Conservation (phyloP, 1,140 invertebrate species). For the Drosophila repletoides region DNA sequence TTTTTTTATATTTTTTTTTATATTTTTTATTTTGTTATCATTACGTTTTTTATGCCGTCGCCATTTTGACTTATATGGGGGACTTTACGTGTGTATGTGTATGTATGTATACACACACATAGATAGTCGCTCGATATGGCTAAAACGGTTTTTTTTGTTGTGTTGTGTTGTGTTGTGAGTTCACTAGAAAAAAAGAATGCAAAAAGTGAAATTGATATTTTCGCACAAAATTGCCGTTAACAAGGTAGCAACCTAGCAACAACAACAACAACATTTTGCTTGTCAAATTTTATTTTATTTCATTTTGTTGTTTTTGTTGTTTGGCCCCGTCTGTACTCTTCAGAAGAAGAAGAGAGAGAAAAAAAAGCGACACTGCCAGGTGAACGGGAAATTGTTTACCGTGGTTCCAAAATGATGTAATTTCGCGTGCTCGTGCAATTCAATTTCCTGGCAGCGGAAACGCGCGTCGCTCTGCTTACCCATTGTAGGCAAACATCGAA, state of each 20-base stretch:
- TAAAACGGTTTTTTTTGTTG: slow-evolving; percentile 3
- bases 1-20: slow-evolving; percentile 48
- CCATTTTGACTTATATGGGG: slow-evolving; percentile 27
- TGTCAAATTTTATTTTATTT: slow-evolving; percentile 62
- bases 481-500: slow-evolving; percentile 60
- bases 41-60: slow-evolving; percentile 30
- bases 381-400: slow-evolving; percentile 80
- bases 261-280: slow-evolving; percentile 57
- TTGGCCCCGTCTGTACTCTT: neutral
- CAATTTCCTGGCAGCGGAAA: slow-evolving; percentile 80
- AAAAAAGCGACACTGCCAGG: slow-evolving; percentile 48
- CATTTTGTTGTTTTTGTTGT: neutral
- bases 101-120: slow-evolving; percentile 3
- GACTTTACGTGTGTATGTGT: neutral
- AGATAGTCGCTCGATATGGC: slow-evolving; percentile 10
- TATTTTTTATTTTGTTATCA: slow-evolving; percentile 3
- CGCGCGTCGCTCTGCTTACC: slow-evolving; percentile 84
- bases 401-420: slow-evolving; percentile 81
- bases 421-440: slow-evolving; percentile 81
- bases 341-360: no score
- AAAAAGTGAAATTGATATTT: slow-evolving; percentile 77
- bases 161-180: slow-evolving; percentile 11
- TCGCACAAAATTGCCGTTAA: slow-evolving; percentile 71
- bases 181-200: slow-evolving; percentile 23
- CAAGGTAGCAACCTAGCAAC: slow-evolving; percentile 65